Percentiles rank a stretch among this genome's conserved stretches.
Evolutionary conservation across 2,888 invertebrate species (phyloP).

Genomic region (Apamea epomidion): DNA sequence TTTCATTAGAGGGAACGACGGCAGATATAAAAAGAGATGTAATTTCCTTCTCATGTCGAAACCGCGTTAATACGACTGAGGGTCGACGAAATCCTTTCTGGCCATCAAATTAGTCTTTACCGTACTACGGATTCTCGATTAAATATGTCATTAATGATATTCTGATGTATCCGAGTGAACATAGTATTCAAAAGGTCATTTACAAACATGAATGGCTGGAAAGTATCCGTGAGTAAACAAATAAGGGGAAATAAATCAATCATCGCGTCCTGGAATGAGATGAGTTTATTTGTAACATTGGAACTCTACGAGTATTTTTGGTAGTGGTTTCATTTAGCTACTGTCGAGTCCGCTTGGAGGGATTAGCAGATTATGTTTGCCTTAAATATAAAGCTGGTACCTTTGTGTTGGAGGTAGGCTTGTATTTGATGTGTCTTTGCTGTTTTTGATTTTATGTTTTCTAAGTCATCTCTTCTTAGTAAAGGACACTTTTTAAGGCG

Average conservation of each 20-base stretch:
- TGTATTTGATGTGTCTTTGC: slow-evolving; percentile 28
- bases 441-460: slow-evolving; percentile 28
- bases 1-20: slow-evolving; percentile 79
- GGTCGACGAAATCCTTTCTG: slow-evolving; percentile 78
- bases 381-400: slow-evolving; percentile 66
- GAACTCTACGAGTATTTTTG: slow-evolving; percentile 45
- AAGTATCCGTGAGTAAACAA: slow-evolving; percentile 42
- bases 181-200: slow-evolving; percentile 28
- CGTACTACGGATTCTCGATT: slow-evolving; percentile 65
- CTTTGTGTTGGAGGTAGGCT: slow-evolving; percentile 33
- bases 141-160: slow-evolving; percentile 37
- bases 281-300: slow-evolving; percentile 43
- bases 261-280: slow-evolving; percentile 35
- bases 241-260: slow-evolving; percentile 60
- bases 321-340: slow-evolving; percentile 49
- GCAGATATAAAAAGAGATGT: slow-evolving; percentile 79
- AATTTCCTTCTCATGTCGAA: slow-evolving; percentile 80
- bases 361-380: slow-evolving; percentile 72
- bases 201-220: slow-evolving; percentile 35
- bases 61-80: slow-evolving; percentile 80
- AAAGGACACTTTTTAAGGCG: neutral
- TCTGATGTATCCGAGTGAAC: slow-evolving; percentile 22
- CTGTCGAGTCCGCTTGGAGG: slow-evolving; percentile 51
- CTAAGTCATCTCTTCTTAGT: neutral
- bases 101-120: slow-evolving; percentile 76